Evolutionary conservation across 2,888 invertebrate genomes (phyloP).

Genomic region (Tetragnatha montana): DNA sequence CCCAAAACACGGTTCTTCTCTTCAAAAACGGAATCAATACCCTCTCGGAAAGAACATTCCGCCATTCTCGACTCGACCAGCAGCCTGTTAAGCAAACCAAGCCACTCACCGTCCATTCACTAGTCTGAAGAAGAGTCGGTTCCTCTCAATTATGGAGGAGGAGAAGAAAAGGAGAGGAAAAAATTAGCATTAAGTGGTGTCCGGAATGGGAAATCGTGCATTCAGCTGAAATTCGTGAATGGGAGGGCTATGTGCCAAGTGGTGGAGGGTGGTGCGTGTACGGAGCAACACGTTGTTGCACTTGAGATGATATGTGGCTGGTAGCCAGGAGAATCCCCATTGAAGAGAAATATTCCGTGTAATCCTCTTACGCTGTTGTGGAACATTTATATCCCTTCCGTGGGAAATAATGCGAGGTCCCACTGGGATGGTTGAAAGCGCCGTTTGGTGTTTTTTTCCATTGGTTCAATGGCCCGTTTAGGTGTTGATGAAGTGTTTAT

Average conservation of each 20-base stretch:
- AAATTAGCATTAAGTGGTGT: constrained; percentile 33
- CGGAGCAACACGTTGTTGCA: constrained; percentile 56
- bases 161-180: constrained; percentile 3
- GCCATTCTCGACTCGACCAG: constrained; percentile 11
- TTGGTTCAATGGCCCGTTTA: not conserved
- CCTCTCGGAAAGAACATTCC: not conserved
- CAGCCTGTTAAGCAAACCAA: not conserved
- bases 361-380: constrained; percentile 5
- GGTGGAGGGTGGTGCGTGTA: not conserved
- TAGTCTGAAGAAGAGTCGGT: not conserved
- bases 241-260: constrained; percentile 59
- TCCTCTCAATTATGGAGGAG: constrained; percentile 8
- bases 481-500: not conserved
- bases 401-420: not conserved
- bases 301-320: constrained; percentile 43
- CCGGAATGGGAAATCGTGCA: constrained; percentile 25
- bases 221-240: constrained; percentile 49
- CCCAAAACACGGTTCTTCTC: not conserved
- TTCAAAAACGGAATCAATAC: no score
- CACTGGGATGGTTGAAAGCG: no score
- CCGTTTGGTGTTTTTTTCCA: no score
- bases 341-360: not conserved
- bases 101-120: constrained; percentile 20
- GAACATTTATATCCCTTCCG: not conserved
- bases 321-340: constrained; percentile 45